Evolutionary conservation across 2,888 invertebrate species (phyloP).

Genomic region (Tipula confusa): DNA sequence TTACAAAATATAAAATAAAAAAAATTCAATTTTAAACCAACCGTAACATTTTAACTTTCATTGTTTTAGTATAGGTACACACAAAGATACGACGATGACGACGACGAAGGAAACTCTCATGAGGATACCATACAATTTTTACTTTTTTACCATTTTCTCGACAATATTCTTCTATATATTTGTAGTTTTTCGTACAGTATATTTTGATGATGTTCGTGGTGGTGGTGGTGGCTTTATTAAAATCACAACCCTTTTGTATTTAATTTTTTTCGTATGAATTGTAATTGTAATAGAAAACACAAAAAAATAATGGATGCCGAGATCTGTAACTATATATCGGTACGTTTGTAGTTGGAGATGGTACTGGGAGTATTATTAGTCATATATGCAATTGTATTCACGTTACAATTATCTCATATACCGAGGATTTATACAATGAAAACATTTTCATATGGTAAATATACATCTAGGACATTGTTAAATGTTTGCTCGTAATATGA

Average conservation of each 20-base stretch:
- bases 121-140: background rate
- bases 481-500: too few species aligned
- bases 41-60: conserved; percentile 20
- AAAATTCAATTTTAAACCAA: conserved; percentile 8
- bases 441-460: too few species aligned
- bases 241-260: conserved; percentile 17
- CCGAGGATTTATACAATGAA: too few species aligned
- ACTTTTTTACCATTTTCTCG: background rate
- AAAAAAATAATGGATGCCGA: background rate
- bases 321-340: background rate
- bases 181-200: background rate
- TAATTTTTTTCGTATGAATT: background rate
- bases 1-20: too few species aligned
- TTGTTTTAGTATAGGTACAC: background rate
- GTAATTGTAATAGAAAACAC: background rate
- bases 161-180: background rate
- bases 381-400: background rate
- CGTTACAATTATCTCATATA: background rate
- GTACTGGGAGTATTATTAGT: background rate
- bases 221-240: background rate
- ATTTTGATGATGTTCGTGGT: background rate
- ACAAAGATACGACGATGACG: background rate
- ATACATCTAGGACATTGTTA: too few species aligned
- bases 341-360: too few species aligned
- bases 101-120: conserved; percentile 7